A percentile compares a stretch with the other conserved stretches of the same genome.
These are phyloP conservation scores for Drosophila meridiana DNA, from an alignment of 2,888 invertebrate species.

Conservation along the genomic window DNA sequence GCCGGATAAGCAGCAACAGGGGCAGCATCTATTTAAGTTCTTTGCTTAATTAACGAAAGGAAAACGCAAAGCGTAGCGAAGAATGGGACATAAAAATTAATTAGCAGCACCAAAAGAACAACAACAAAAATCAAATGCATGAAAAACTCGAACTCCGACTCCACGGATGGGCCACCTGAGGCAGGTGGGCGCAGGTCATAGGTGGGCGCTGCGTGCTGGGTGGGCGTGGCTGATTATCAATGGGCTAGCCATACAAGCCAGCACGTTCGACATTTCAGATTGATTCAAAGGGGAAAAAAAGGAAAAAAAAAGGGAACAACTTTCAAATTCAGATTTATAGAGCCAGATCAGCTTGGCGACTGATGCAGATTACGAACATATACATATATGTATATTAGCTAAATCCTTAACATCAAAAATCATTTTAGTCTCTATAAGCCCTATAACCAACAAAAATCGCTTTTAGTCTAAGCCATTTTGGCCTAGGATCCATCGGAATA, in stretches of 20 bases:
- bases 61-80: slow-evolving; percentile 69
- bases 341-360: not conserved
- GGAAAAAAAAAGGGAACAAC: too few relatives aligned
- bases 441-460: not conserved
- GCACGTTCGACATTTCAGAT: not conserved
- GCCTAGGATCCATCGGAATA: not conserved
- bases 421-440: too few relatives aligned
- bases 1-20: slow-evolving; percentile 46
- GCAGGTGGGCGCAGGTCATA: slow-evolving; percentile 3
- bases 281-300: not conserved
- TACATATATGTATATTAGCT: too few relatives aligned
- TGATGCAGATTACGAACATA: not conserved
- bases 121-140: slow-evolving; percentile 25
- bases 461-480: not conserved
- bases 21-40: slow-evolving; percentile 66
- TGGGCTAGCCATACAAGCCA: not conserved
- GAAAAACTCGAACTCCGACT: slow-evolving; percentile 7
- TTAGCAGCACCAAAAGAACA: slow-evolving; percentile 59
- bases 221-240: slow-evolving; percentile 36
- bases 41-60: slow-evolving; percentile 74
- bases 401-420: too few relatives aligned
- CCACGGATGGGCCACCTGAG: not conserved
- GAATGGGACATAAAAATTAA: slow-evolving; percentile 76
- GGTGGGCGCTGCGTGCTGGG: slow-evolving; percentile 16
- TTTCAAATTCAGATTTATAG: too few relatives aligned